These are phyloP conservation scores for Zoanthus gigantus DNA, from an alignment of 92 coral and sea anemone species.

Conservation along the genomic window DNA sequence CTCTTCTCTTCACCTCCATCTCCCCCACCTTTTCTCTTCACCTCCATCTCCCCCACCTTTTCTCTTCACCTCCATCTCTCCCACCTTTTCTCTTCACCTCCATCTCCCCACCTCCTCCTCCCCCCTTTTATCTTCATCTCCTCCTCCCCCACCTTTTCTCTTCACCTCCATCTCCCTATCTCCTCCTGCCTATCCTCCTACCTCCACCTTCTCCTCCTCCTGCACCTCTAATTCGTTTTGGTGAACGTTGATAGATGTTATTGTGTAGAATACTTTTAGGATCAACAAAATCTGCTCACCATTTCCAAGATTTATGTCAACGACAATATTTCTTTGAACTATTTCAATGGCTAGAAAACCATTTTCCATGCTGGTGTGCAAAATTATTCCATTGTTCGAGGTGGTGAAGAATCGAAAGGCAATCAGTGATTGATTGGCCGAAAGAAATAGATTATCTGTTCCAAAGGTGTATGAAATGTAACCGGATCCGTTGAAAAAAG, in stretches of 20 bases:
- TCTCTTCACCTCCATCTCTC: no score
- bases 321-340: conserved; percentile 12
- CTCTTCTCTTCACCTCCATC: no score
- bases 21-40: no score
- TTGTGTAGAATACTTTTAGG: not conserved
- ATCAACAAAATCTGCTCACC: conserved; percentile 11
- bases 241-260: not conserved
- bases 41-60: no score
- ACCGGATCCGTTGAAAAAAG: conserved; percentile 74
- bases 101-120: no score
- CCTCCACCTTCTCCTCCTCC: no score
- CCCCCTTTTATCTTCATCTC: no score
- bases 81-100: no score
- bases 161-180: no score
- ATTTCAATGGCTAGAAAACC: conserved; percentile 1
- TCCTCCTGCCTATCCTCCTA: no score
- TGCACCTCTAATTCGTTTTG: not conserved
- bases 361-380: conserved; percentile 21
- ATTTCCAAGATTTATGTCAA: conserved; percentile 25
- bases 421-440: conserved; percentile 47
- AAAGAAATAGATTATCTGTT: conserved; percentile 54
- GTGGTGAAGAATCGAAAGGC: conserved; percentile 73
- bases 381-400: conserved; percentile 54
- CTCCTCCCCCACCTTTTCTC: no score
- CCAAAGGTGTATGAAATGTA: conserved; percentile 70